phyloP scores from a whole-genome alignment of 2,113 vertebrate genomes.

The Bubalus kerabau region DNA sequence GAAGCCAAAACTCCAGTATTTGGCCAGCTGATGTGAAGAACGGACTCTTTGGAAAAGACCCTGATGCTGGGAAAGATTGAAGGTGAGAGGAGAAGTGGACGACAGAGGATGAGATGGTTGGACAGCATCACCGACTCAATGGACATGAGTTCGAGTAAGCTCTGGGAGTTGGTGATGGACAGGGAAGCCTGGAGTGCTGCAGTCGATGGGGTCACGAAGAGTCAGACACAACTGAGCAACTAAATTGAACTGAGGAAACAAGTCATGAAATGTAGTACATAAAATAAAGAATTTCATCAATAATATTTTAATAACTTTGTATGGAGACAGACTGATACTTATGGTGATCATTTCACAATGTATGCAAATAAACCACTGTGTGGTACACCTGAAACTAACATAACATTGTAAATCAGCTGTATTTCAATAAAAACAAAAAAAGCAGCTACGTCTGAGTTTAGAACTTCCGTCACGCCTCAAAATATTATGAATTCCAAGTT shows the following conservation, averaged over 20 bases:
- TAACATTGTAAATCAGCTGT: not conserved
- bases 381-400: not conserved
- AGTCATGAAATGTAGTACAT: not conserved
- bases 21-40: rapidly evolving
- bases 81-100: not conserved
- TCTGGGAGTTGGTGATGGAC: not conserved
- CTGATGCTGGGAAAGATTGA: not conserved
- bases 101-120: not conserved
- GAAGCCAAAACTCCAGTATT: not conserved
- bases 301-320: not conserved
- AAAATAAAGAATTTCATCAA: not conserved
- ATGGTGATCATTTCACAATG: not conserved
- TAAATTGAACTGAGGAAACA: not conserved
- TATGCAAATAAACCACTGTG: not conserved
- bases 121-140: not conserved
- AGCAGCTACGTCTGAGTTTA: not conserved
- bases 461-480: not conserved
- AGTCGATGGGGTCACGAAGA: not conserved
- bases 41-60: not conserved
- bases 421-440: not conserved
- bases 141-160: not conserved
- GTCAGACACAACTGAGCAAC: not conserved
- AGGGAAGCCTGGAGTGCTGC: not conserved
- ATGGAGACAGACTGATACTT: not conserved
- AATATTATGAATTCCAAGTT: not conserved